Evolutionary conservation across 2,113 vertebrate species (phyloP).

Genomic region (Oriolus oriolus): DNA sequence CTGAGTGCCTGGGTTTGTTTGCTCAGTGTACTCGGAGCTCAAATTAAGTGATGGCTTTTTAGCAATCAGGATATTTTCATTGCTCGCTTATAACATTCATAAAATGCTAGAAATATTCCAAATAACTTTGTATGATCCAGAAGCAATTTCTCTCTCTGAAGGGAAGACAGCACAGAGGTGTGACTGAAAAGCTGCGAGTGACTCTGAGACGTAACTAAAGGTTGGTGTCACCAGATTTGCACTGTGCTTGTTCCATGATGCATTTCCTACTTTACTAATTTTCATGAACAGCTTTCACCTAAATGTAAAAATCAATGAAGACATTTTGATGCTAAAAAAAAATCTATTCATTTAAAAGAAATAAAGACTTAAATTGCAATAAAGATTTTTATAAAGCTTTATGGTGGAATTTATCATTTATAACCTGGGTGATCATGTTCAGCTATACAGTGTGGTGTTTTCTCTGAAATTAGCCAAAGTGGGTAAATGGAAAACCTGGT

Average conservation of each 20-base stretch:
- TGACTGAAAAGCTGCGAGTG: not conserved
- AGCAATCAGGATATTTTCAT: not conserved
- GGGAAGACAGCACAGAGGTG: not conserved
- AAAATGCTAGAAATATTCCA: not conserved
- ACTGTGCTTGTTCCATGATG: not conserved
- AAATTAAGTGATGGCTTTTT: not conserved
- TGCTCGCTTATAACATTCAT: not conserved
- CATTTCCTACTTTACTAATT: not conserved
- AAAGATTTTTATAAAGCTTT: conserved; percentile 43
- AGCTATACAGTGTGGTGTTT: not conserved
- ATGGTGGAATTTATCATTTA: conserved; percentile 11
- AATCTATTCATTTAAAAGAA: not conserved
- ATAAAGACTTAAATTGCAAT: conserved; percentile 31
- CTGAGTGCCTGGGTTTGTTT: not conserved
- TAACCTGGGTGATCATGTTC: not conserved
- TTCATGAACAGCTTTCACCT: not conserved
- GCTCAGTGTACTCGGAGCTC: not conserved
- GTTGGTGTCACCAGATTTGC: not conserved
- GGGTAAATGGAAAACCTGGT: not conserved
- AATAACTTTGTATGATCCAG: not conserved
- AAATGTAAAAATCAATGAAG: conserved; percentile 13
- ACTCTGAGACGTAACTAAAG: not conserved
- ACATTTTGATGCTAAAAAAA: not conserved
- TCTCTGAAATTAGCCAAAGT: not conserved
- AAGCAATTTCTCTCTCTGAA: not conserved